Evolutionary conservation across 2,113 vertebrate species (phyloP).

Genomic region (Colistium nudipinnis): DNA sequence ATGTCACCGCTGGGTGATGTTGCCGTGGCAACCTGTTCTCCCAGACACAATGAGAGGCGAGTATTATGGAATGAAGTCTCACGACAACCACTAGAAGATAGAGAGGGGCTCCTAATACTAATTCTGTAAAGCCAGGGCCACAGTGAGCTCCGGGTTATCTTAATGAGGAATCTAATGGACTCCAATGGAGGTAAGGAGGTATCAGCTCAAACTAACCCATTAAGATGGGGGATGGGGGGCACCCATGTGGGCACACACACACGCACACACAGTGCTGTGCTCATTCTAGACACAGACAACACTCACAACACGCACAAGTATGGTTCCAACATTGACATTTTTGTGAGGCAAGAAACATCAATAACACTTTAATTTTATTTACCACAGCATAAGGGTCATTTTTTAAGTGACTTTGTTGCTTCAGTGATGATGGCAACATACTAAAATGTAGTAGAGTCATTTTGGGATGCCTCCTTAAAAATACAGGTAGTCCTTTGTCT

Average conservation of each 20-base stretch:
- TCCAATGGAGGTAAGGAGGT: constrained; percentile 77
- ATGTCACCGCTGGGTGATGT: constrained; percentile 76
- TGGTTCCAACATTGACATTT: not conserved
- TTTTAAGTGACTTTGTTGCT: not conserved
- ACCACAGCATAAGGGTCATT: not conserved
- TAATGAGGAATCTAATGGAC: constrained; percentile 86
- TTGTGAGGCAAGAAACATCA: not conserved
- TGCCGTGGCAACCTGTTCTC: constrained; percentile 80
- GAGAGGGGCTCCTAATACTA: constrained; percentile 60
- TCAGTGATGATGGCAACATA: not conserved
- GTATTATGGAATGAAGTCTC: constrained; percentile 64
- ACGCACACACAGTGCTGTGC: constrained; percentile 3
- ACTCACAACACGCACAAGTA: constrained; percentile 6
- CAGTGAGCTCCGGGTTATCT: constrained; percentile 66
- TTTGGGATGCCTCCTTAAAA: constrained; percentile 1
- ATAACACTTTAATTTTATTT: not conserved
- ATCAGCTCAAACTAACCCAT: constrained; percentile 65
- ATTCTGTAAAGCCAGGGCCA: constrained; percentile 60
- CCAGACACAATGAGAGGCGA: constrained; percentile 74
- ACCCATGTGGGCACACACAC: constrained; percentile 33
- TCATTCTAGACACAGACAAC: too few relatives aligned
- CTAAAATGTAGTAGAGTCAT: not conserved
- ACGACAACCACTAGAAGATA: constrained; percentile 48
- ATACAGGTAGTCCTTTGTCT: constrained; percentile 6
- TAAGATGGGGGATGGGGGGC: too few relatives aligned